Evolutionary conservation across 2,888 invertebrate genomes (phyloP), one percentile per base, ranked within the genome.

Genomic region (Norana najaformis): DNA sequence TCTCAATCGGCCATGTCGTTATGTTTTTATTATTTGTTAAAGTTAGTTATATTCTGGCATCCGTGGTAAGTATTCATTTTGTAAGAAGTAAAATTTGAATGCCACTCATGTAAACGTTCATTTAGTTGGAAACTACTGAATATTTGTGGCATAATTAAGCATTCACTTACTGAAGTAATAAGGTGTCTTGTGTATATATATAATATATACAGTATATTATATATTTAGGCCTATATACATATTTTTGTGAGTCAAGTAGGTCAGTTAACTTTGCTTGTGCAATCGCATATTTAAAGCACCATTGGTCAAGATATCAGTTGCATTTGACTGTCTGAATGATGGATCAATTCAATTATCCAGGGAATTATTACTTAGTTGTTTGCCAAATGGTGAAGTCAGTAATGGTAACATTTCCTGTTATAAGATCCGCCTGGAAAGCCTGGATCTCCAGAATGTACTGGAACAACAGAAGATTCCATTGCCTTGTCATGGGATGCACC

Each of bases 401-500:
- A 16, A 16, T 47, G 18, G 18, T 47, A 47, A 47, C n/a, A 47
- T 47, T 8, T 47, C n/a, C 36, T 47, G 53, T 88, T 20, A 88
- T 41, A 93, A 96, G 96, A 98, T 96, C 97, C 97, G 90, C 99
- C 99, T 3, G 97, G 97, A 38, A 96, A 98, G 35, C 98, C 98
- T 69, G 98, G 98, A 83, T 96, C 96, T 2, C 98, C 98, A 1
- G 96, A 96, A 91, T 96, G 97, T 18, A 96, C 97, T 90, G 97
- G 97, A 92, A 97, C 98, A 0, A 97, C 97, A 0, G 98, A 98
- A 94, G 98, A 99, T 93, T 98, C 98, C 37, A 99, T 99, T 94
- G 98, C 98, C 0, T 96, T 99, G 92, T 96, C 97, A n/a, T 99
- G 99, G 99, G 96, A 97, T 0, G 97, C 98, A 94, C 99, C 99